Evolutionary conservation across 2,113 vertebrate species (phyloP), one percentile per base, ranked within the genome.

Genomic region (Tauraco erythrolophus): DNA sequence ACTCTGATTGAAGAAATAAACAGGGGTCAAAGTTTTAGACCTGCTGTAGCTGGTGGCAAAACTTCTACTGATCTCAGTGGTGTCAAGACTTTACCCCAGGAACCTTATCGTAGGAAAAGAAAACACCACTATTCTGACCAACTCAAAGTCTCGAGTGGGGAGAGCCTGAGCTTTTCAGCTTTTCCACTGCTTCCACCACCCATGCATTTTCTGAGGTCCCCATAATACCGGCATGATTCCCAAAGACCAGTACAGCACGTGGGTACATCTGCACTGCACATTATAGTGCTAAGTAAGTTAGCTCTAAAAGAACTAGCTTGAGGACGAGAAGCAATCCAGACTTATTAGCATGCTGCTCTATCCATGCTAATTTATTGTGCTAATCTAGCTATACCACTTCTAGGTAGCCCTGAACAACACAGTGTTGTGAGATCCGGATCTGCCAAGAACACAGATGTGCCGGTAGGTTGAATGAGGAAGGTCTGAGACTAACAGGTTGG

Each of bases 291-390:
- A 43, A 91, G 61, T 46, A 53, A 88, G 70, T 22, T 72, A 83
- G 45, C 39, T 88, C 54, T 70, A 80, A 97, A 94, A 94, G 82
- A 94, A 56, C 85, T 95, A 95, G 53, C 90, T 95, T 57, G 90
- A 92, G 94, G 92, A 96, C 0, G 35, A 96, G 82, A 90, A 88
- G 54, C 70, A 95, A 92, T 90, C 77, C 88, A 88, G 56, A 25
- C 56, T 90, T 85, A 80, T 72, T 86, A 93, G 62, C 81, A 88
- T 82, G 74, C 43, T 89, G 77, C 50, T 95, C 90, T 92, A 58
- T 53, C 62, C 90, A 57, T 94, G 82, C 19, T 95, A 94, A 92
- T 96, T 85, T 69, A 92, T 77, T 69, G 66, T 88, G 51, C 54
- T 93, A 86, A 88, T 66, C 75, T 11, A 88, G 62, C 58, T 74